Evolutionary conservation across 2,888 invertebrate genomes (phyloP).

Genomic region (Ophioninae sp.): DNA sequence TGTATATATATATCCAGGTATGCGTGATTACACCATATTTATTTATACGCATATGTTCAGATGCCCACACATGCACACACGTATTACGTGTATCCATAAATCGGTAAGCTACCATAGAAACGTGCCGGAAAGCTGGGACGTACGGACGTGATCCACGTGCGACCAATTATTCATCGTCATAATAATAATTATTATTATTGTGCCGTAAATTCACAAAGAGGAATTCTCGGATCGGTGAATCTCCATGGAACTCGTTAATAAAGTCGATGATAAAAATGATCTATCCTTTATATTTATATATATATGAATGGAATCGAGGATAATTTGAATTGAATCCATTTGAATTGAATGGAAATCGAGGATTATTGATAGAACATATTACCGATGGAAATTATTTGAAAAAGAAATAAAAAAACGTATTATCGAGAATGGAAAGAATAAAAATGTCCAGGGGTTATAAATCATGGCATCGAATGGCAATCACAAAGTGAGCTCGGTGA

Average conservation of each 20-base stretch:
- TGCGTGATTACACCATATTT: not conserved
- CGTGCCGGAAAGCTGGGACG: conserved; percentile 40
- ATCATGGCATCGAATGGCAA: not conserved
- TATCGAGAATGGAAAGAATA: not conserved
- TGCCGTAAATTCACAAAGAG: conserved; percentile 34
- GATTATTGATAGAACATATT: not conserved
- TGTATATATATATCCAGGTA: not conserved
- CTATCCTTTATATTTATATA: not conserved
- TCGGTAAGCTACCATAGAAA: conserved; percentile 29
- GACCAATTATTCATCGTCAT: conserved; percentile 54
- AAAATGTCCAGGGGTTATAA: not conserved
- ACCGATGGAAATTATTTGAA: not conserved
- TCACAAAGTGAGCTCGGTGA: not conserved
- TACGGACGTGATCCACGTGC: conserved; percentile 38
- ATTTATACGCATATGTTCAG: not conserved
- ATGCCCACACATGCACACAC: not conserved
- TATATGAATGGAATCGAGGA: too few relatives aligned
- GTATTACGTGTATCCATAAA: not conserved
- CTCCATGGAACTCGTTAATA: conserved; percentile 51
- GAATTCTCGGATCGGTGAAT: conserved; percentile 35
- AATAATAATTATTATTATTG: conserved; percentile 50
- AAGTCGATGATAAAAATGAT: conserved; percentile 42
- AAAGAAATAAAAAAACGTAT: not conserved
- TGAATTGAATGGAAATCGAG: too few relatives aligned
- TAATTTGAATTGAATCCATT: too few relatives aligned